Percentiles rank a stretch among this genome's conserved stretches.
Evolutionary conservation across 2,888 invertebrate species (phyloP).

Genomic region (Keiferia lycopersicella): DNA sequence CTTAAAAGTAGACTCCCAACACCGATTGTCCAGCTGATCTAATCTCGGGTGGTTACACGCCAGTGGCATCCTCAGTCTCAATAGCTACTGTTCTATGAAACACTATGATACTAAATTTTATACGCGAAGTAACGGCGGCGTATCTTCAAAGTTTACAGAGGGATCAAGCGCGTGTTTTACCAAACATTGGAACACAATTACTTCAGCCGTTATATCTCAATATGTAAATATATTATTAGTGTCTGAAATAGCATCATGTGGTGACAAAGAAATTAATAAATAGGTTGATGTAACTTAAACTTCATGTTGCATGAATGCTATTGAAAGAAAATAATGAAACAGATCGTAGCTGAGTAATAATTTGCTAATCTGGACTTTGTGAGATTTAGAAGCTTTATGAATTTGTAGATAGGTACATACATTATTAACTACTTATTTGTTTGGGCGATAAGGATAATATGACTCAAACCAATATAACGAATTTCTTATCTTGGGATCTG

Average conservation of each 20-base stretch:
- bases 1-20: constrained; percentile 20
- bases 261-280: not conserved
- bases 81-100: constrained; percentile 34
- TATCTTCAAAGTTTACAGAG: constrained; percentile 52
- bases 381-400: too few species aligned
- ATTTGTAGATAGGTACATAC: too few species aligned
- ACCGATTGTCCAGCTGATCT: constrained; percentile 30
- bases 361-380: too few species aligned
- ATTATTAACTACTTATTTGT: too few species aligned
- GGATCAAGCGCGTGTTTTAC: constrained; percentile 42
- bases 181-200: constrained; percentile 53
- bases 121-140: constrained; percentile 24
- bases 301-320: too few species aligned
- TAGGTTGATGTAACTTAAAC: not conserved
- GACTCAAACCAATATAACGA: too few species aligned
- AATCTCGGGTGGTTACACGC: constrained; percentile 22
- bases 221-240: constrained; percentile 41
- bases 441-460: too few species aligned
- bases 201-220: constrained; percentile 43
- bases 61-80: constrained; percentile 31
- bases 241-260: constrained; percentile 18
- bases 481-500: too few species aligned
- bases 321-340: too few species aligned
- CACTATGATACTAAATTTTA: constrained; percentile 24
- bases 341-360: too few species aligned